Evolutionary conservation across 2,888 invertebrate species (phyloP).

Genomic region (Limnephilus rhombicus): DNA sequence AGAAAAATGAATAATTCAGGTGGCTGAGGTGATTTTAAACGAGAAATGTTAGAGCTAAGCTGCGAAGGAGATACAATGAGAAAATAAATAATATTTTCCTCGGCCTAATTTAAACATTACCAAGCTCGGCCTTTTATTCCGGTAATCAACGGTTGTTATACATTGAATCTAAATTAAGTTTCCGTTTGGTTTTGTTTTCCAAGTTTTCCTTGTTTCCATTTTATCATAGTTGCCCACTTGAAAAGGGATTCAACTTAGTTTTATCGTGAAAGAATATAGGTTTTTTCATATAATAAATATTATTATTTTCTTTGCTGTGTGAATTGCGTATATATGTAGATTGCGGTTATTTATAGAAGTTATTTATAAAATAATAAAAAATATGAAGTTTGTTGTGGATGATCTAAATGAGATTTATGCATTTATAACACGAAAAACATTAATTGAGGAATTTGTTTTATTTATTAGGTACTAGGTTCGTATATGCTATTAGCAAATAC

Average conservation of each 20-base stretch:
- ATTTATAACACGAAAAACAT: too few relatives aligned
- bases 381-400: too few relatives aligned
- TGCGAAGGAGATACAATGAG: constrained; percentile 1
- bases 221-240: background rate
- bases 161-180: background rate
- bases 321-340: too few relatives aligned
- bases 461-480: too few relatives aligned
- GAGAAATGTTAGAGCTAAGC: constrained; percentile 1
- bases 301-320: background rate
- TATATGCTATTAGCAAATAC: too few relatives aligned
- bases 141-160: background rate
- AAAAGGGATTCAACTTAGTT: background rate
- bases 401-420: too few relatives aligned
- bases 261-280: background rate
- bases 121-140: background rate
- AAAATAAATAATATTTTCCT: constrained; percentile 1
- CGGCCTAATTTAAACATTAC: background rate
- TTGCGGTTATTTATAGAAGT: too few relatives aligned
- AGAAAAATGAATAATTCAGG: constrained; percentile 33
- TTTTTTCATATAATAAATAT: background rate
- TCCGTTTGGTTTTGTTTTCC: background rate
- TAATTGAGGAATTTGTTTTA: too few relatives aligned
- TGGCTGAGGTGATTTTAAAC: constrained; percentile 9
- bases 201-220: background rate
- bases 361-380: too few relatives aligned